These are phyloP conservation scores for Dreissena polymorpha DNA, from an alignment of 1,140 invertebrate genomes.

Conservation along the genomic window DNA sequence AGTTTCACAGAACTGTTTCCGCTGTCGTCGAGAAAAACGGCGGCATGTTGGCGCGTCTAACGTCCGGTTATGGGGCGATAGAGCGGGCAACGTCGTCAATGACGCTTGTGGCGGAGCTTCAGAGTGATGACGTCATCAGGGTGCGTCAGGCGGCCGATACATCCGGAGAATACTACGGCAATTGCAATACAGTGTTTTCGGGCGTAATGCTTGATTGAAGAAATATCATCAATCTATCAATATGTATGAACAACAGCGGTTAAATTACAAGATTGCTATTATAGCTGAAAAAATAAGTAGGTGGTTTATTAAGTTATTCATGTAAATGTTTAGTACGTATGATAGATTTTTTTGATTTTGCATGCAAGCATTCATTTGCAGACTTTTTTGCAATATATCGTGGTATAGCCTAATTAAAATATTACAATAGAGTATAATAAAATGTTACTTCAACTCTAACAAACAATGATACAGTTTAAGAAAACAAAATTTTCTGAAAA, in stretches of 20 bases:
- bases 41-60: not conserved
- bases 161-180: slow-evolving; percentile 33
- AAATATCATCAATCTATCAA: not conserved
- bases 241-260: too few species aligned
- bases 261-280: not conserved
- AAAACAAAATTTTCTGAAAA: too few species aligned
- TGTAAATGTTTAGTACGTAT: too few species aligned
- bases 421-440: too few species aligned
- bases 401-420: too few species aligned
- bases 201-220: slow-evolving; percentile 10
- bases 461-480: too few species aligned
- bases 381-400: too few species aligned
- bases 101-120: not conserved
- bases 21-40: slow-evolving; percentile 17
- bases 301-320: too few species aligned
- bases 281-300: too few species aligned
- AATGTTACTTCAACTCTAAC: too few species aligned
- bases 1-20: slow-evolving; percentile 30
- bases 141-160: slow-evolving; percentile 20
- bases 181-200: slow-evolving; percentile 29
- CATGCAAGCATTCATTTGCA: too few species aligned
- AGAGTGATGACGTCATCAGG: not conserved
- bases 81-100: slow-evolving; percentile 14
- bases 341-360: too few species aligned
- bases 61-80: slow-evolving; percentile 15